A percentile compares a stretch with the other conserved stretches of the same genome.
These are phyloP conservation scores for Agrotis clavis DNA, from an alignment of 2,888 invertebrate species.

Conservation along the genomic window DNA sequence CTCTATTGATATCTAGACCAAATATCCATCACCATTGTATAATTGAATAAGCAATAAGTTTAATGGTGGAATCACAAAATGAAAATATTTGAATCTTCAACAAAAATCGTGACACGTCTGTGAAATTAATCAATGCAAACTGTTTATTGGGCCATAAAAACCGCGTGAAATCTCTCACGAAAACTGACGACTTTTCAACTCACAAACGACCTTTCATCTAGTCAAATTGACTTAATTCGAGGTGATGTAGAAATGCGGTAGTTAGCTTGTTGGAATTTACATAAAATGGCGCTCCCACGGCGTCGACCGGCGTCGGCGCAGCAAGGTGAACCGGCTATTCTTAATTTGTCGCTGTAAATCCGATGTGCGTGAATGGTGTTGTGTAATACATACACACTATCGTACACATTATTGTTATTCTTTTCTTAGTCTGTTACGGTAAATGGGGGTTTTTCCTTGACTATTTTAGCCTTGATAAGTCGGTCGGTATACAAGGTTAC, in stretches of 20 bases:
- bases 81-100: background rate
- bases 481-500: background rate
- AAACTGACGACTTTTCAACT: constrained; percentile 42
- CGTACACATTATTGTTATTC: constrained; percentile 43
- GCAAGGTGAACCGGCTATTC: constrained; percentile 88
- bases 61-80: background rate
- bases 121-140: constrained; percentile 18
- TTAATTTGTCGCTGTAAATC: constrained; percentile 79
- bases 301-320: constrained; percentile 72
- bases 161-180: constrained; percentile 45
- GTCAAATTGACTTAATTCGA: constrained; percentile 67
- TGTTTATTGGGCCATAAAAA: constrained; percentile 25
- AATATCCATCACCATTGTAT: background rate
- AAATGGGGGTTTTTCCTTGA: background rate
- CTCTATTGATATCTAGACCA: no score
- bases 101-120: constrained; percentile 15
- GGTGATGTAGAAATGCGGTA: constrained; percentile 82
- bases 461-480: no score
- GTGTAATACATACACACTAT: constrained; percentile 69
- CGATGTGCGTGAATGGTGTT: constrained; percentile 73
- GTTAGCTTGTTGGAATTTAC: constrained; percentile 80
- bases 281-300: constrained; percentile 86
- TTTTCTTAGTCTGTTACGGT: constrained; percentile 18
- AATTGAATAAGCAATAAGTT: background rate
- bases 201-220: constrained; percentile 60